Evolutionary conservation across 2,113 vertebrate genomes (phyloP).

Genomic region (Laterallus jamaicensis): DNA sequence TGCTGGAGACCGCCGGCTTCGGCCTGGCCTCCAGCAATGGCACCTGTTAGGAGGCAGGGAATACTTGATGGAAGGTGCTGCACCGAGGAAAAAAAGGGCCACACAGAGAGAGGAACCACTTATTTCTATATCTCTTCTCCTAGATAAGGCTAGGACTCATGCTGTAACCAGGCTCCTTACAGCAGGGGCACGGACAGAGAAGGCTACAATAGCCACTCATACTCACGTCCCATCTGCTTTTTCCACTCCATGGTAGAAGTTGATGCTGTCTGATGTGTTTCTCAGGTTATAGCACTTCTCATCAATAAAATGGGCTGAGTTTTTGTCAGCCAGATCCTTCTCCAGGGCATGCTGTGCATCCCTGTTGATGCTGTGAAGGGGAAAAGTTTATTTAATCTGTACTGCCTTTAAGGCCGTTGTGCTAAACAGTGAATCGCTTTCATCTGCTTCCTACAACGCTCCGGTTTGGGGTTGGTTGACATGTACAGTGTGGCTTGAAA

Average conservation of each 20-base stretch:
- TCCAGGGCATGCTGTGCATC: constrained; percentile 64
- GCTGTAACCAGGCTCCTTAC: not conserved
- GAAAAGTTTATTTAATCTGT: not conserved
- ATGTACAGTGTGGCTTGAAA: not conserved
- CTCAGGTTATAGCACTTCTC: constrained; percentile 67
- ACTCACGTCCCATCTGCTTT: constrained; percentile 56
- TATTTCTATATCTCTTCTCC: not conserved
- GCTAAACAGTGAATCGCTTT: not conserved
- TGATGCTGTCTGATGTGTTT: constrained; percentile 55
- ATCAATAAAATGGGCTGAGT: constrained; percentile 58
- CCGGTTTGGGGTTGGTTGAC: not conserved
- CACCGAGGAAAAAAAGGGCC: not conserved
- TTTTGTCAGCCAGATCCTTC: constrained; percentile 65
- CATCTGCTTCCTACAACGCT: not conserved
- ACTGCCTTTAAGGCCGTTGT: not conserved
- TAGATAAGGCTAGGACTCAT: not conserved
- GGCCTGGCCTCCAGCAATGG: not conserved
- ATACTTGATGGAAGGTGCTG: not conserved
- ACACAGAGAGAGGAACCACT: not conserved
- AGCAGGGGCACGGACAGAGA: not conserved
- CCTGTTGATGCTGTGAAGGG: constrained; percentile 51
- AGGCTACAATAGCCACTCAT: not conserved
- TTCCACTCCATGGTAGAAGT: constrained; percentile 55
- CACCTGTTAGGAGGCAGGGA: not conserved
- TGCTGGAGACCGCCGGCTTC: not conserved